Base-by-base conservation (phyloP, 23 tunicate species). In the Ciona savignyi region DNA sequence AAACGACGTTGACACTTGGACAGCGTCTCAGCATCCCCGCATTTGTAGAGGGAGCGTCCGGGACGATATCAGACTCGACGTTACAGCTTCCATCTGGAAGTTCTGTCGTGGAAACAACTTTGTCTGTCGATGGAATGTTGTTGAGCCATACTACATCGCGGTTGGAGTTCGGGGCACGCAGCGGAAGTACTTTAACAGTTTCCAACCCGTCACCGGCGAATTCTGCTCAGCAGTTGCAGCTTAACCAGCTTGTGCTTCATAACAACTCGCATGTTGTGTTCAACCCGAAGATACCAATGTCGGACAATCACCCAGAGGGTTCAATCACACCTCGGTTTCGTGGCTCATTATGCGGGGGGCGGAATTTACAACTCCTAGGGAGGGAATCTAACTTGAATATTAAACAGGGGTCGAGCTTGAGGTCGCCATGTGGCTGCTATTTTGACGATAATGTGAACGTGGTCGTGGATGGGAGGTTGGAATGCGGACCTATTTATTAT, bases 401-500 rank as follows among this genome's bases (percentile, higher is more conserved):
- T 34, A 49, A 49, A 9, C 33, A 26, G 28, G 77, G 64, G 21
- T 65, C 67, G 9, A 35, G 65, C 2, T 2, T 73, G 19, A 51
- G 27, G 15, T 73, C 77, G 2, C 77, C 77, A 19, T 73, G 77
- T 3, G 33, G 65, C 3, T 73, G 77, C 30, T 21, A 20, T 4
- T 27, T 73, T 49, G 67, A 28, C 33, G 34, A 56, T 51, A 65
- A 73, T 23, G 48, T 33, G 19, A 48, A 60, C 15, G 15, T 73
- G 3, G 77, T 48, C 0, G 6, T 35, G 2, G 2, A 49, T 51
- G 77, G 77, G 9, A 23, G 33, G 11, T 4, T 73, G 25, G 66
- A 73, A 27, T 73, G 77, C 48, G 77, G 77, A 4, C 66, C 77
- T 4, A 26, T 73, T 49, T 34, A 73, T 20, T 73, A 73, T 26